Evolutionary conservation across 2,113 vertebrate genomes (phyloP).

Genomic region (Xyrauchen texanus): DNA sequence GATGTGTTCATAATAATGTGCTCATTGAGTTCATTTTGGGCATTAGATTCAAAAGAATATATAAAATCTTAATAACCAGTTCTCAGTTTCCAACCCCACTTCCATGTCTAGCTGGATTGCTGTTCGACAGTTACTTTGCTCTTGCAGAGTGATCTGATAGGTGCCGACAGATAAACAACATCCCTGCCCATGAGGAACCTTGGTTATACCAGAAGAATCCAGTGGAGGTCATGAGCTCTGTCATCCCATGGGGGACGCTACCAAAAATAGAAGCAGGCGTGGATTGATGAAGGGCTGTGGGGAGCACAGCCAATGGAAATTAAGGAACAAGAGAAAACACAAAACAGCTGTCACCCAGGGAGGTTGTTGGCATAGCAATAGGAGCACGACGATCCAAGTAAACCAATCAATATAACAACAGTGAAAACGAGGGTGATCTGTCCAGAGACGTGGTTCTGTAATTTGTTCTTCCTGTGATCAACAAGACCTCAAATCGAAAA

Average conservation of each 20-base stretch:
- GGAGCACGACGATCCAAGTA: neutral
- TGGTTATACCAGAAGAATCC: neutral
- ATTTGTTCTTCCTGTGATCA: neutral
- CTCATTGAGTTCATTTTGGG: too few relatives aligned
- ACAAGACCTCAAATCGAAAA: neutral
- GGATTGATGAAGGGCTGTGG: conserved; percentile 28
- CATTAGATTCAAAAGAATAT: too few relatives aligned
- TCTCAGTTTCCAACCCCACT: too few relatives aligned
- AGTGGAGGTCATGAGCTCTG: neutral
- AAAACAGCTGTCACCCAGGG: conserved; percentile 44
- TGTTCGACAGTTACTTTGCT: neutral
- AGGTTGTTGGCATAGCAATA: conserved; percentile 45
- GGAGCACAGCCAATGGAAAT: conserved; percentile 40
- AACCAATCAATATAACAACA: conserved; percentile 31
- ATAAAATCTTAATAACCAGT: too few relatives aligned
- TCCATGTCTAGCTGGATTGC: neutral
- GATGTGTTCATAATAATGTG: too few relatives aligned
- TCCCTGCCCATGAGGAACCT: neutral
- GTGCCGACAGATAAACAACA: conserved; percentile 38
- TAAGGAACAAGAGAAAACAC: conserved; percentile 21
- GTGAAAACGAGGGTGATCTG: neutral
- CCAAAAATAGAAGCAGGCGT: conserved; percentile 48
- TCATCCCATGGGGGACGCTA: conserved; percentile 10
- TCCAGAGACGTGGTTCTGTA: neutral
- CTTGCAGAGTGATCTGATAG: conserved; percentile 19